A percentile compares a stretch with the other conserved stretches of the same genome.
Evolutionary conservation across 2,888 invertebrate genomes (phyloP).

Genomic region (Phaedon cochleariae): DNA sequence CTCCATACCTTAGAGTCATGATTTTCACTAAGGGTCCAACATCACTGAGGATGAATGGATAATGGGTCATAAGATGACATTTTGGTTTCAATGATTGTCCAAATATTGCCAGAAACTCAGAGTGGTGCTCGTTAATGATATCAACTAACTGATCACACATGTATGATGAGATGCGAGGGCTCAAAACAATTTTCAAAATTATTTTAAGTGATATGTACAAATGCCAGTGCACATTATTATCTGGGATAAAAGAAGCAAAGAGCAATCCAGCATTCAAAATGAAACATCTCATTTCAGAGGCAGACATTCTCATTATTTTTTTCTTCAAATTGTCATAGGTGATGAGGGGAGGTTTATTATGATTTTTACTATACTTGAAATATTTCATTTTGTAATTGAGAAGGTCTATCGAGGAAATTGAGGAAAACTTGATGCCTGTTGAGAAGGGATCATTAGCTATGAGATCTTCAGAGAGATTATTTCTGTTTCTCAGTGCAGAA

Average conservation of each 20-base stretch:
- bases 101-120: neutral
- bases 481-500: neutral
- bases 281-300: conserved; percentile 24
- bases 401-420: conserved; percentile 28
- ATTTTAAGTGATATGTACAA: conserved; percentile 17
- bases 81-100: conserved; percentile 8
- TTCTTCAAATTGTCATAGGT: neutral
- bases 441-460: conserved; percentile 19
- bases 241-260: conserved; percentile 22
- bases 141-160: neutral
- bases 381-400: conserved; percentile 21
- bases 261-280: conserved; percentile 27
- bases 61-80: conserved; percentile 6
- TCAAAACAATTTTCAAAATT: conserved; percentile 6
- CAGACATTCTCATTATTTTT: neutral
- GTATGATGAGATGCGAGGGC: neutral
- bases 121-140: conserved; percentile 12
- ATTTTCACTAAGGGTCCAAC: conserved; percentile 1
- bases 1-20: neutral
- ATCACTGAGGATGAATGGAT: conserved; percentile 8
- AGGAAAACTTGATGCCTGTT: conserved; percentile 29
- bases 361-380: conserved; percentile 23
- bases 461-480: neutral
- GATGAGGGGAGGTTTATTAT: conserved; percentile 31
- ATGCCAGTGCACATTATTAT: conserved; percentile 15